Evolutionary conservation across 2,888 invertebrate species (phyloP), one percentile per base, ranked within the genome.

Genomic region (Helobdella robusta): DNA sequence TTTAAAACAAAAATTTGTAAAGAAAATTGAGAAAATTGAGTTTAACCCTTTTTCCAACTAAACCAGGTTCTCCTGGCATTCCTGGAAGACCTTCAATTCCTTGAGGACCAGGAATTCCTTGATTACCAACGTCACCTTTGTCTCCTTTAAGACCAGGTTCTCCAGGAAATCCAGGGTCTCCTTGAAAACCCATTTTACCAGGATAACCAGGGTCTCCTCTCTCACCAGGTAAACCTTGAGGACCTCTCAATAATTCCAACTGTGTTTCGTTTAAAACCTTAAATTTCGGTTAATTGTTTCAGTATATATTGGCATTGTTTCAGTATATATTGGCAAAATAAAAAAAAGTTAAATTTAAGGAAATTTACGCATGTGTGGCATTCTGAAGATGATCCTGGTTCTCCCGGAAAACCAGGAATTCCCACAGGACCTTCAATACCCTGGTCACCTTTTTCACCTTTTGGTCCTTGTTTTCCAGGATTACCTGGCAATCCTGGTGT

Each of bases 141-240:
- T 66, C 40, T 23, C 70, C 70, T 59, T 48, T 11, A 52, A 35
- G 59, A 30, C 70, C 70, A 25, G 60, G 36, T 58, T 56, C 60
- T 32, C 70, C 70, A 20, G 25, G 64, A 15, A 23, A 44, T 25
- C 70, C 70, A 50, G 65, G 28, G 20, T 65, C 65, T 32, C 70
- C 70, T 48, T 36, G 59, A 44, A 44, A 40, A 23, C 70, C 70
- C 46, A 52, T n/a, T 40, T 54, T 50, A 48, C 70, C 70, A 25
- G 64, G 48, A 40, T 54, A 54, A 32, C 70, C 70, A 61, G 28
- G 28, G 18, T 44, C 61, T 15, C 60, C 52, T 40, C 8, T 28
- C 15, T 44, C 64, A 4, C 56, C 56, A 11, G 20, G 56, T 1
- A 32, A 32, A 5, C 56, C 56, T 20, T 32, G 25, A 25, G 2